These are phyloP conservation scores for Amblyopsis hoosieri DNA, from an alignment of 2,797 vertebrate species.

Conservation along the genomic window DNA sequence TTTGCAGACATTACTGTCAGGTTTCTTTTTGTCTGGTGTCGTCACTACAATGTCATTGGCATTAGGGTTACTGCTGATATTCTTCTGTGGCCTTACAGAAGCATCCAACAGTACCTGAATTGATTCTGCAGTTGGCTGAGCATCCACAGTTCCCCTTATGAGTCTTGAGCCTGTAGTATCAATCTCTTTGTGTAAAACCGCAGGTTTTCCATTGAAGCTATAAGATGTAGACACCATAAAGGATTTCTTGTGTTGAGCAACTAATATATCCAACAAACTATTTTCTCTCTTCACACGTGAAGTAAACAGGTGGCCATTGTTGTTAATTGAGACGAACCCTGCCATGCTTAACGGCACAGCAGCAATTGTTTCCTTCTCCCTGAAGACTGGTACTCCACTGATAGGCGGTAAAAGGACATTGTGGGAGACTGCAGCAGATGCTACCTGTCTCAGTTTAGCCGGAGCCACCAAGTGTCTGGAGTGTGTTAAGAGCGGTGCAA, in stretches of 20 bases:
- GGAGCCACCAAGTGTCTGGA: conserved; percentile 33
- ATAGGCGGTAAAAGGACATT: conserved; percentile 67
- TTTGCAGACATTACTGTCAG: conserved; percentile 21
- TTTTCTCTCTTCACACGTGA: conserved; percentile 25
- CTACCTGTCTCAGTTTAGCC: conserved; percentile 22
- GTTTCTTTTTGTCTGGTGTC: conserved; percentile 38
- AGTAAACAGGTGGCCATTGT: conserved; percentile 22
- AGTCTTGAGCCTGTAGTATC: conserved; percentile 24
- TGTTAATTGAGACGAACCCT: conserved; percentile 15
- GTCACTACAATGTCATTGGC: conserved; percentile 26
- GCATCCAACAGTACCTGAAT: conserved; percentile 13
- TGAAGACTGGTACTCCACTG: conserved; percentile 34
- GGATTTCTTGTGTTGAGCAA: conserved; percentile 11
- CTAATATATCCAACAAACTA: conserved; percentile 4
- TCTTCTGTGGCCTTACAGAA: conserved; percentile 32
- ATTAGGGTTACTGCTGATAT: conserved; percentile 23
- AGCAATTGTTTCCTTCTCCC: conserved; percentile 5
- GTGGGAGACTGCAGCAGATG: conserved; percentile 2
- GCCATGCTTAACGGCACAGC: conserved; percentile 11
- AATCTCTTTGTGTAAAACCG: conserved; percentile 24
- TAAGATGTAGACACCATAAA: conserved; percentile 15
- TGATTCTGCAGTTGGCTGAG: conserved; percentile 21
- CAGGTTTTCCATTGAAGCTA: conserved; percentile 27
- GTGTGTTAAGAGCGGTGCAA: conserved; percentile 14
- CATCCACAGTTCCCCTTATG: conserved; percentile 30